Evolutionary conservation across 1,140 invertebrate species (phyloP), one percentile per base, ranked within the genome.

Genomic region (Mamestra configurata): DNA sequence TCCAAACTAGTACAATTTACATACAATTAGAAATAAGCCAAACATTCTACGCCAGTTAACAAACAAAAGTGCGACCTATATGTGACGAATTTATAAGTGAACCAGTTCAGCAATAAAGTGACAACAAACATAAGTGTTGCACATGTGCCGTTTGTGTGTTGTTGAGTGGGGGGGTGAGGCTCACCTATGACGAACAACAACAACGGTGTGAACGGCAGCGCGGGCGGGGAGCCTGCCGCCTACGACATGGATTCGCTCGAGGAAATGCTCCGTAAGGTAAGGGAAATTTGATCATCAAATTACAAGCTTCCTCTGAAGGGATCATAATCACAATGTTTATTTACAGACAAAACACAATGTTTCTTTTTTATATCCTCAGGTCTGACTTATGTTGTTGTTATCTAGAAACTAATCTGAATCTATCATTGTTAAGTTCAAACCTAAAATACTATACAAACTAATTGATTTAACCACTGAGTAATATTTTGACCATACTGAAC

Each of bases 201-300:
- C 80, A 95, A 94, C 90, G 93, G 91, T 76, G 84, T 89, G 79
- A 90, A 86, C 87, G 88, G 88, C 84, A 88, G 89, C 84, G 92
- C 88, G 84, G 90, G 86, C 85, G 93, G 91, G 66, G 88, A 93
- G 89, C 93, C 92, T 95, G 97, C 97, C 94, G 95, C 96, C 92
- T 96, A 97, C 95, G 97, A 97, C 95, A 97, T 97, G 96, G 97
- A 97, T 89, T 97, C 97, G 82, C 95, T 97, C 84, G 97, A 97
- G 92, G 97, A 97, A 95, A 97, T 97, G 97, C 96, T 97, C 90
- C 96, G 97, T 91, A 97, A 97, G 97, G 97, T 97, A 96, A 31
- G 27, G n/a, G 2, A 31, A 1, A 31, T 31, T 31, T 31, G 27
- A 5, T 5, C 27, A 31, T 31, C 27, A 1, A n/a, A n/a, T n/a